Evolutionary conservation across 2,888 invertebrate species (phyloP).

Genomic region (Parthenolecanium corni): DNA sequence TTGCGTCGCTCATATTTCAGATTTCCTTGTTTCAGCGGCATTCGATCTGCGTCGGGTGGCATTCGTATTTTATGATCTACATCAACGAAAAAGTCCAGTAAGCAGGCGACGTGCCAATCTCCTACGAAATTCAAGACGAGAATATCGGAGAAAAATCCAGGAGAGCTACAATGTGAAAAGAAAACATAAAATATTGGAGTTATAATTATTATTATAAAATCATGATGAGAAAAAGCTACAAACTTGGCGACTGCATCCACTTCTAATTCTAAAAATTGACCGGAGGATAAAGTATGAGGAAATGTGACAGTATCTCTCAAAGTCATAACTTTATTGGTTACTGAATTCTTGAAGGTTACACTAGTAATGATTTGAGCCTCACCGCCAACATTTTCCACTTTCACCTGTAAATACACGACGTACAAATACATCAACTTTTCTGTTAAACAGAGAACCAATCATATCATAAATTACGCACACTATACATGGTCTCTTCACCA

Average conservation of each 20-base stretch:
- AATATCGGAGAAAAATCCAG: not conserved
- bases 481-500: not conserved
- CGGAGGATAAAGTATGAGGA: not conserved
- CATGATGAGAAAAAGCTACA: not conserved
- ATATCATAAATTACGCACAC: not conserved
- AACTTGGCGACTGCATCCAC: not conserved
- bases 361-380: not conserved
- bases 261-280: not conserved
- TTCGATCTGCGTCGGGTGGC: not conserved
- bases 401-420: not conserved
- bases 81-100: constrained; percentile 3
- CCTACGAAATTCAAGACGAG: constrained; percentile 13
- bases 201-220: no score
- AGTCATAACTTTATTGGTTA: not conserved
- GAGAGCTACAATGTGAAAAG: not conserved
- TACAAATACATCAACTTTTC: not conserved
- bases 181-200: no score
- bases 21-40: not conserved
- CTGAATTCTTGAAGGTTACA: not conserved
- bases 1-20: not conserved
- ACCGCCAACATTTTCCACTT: not conserved
- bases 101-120: constrained; percentile 2
- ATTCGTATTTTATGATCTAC: not conserved
- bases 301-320: not conserved
- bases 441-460: not conserved